Evolutionary conservation across 2,797 vertebrate genomes (phyloP), one percentile per base, ranked within the genome.

Genomic region (Emydoidea blandingii): DNA sequence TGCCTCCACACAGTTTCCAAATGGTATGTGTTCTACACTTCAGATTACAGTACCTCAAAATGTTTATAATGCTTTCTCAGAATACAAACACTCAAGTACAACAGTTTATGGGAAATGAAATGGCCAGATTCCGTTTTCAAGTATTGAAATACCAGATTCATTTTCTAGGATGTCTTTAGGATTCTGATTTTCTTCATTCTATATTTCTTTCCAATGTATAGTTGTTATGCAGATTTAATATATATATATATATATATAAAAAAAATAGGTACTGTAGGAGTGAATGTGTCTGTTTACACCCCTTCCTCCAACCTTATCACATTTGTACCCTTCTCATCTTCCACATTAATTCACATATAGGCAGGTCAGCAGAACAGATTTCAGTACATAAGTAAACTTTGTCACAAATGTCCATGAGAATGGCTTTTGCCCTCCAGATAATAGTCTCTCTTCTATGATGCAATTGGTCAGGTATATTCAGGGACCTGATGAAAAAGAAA

Each of bases 1-100:
- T 96, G 99, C 99, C 44, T 99, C 99, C 85, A 98, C 99, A 65
- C 99, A 99, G 91, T 99, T 99, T 90, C 98, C 99, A 86, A 99
- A 98, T 1, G 99, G 99, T 99, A 95, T 99, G 99, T 98, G 49
- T 44, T 53, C 12, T 56, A 19, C 49, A 68, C 41, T 1, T 15
- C 41, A 7, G 37, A 5, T n/a, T 25, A 9, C 4, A 31, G 41
- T 8, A 15, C 59, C 12, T 1, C 18, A 10, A n/a, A 15, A 65
- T 29, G 74, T 49, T 85, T 34, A 1, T 27, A 12, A 87, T 12
- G 8, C 72, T 34, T 74, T 79, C 8, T 34, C 74, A 23, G 72
- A 25, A 85, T 50, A 7, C n/a, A 7, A 68, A 16, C 59, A 6
- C 49, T 72, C 21, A 72, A 41, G 14, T 18, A 25, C 8, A 72